phyloP scores from a whole-genome alignment of 2,888 invertebrate genomes.

The Luperina testacea region DNA sequence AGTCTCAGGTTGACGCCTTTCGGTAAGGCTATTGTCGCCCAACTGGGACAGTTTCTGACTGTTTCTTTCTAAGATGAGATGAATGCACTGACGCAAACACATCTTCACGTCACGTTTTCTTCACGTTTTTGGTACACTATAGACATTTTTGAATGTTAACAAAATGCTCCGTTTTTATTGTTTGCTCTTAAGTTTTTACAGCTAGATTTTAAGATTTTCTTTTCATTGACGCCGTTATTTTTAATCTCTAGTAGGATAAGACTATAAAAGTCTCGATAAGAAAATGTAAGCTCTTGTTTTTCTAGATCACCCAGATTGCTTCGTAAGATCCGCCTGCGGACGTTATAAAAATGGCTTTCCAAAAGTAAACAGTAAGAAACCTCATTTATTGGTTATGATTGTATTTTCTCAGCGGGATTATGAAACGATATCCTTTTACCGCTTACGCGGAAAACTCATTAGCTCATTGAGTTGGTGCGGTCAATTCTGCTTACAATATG shows the following conservation, averaged over 20 bases:
- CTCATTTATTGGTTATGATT: constrained; percentile 62
- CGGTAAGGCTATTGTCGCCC: neutral
- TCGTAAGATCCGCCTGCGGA: constrained; percentile 8
- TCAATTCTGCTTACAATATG: constrained; percentile 66
- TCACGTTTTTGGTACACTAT: neutral
- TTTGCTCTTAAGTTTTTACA: neutral
- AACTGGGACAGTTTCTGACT: neutral
- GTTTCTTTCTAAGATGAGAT: neutral
- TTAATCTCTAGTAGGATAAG: neutral
- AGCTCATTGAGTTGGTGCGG: constrained; percentile 71
- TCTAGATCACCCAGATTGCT: constrained; percentile 21
- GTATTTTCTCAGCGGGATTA: constrained; percentile 74
- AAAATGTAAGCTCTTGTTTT: constrained; percentile 23
- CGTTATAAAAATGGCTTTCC: constrained; percentile 28
- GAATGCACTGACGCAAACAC: neutral
- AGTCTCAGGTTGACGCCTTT: neutral
- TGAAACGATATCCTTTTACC: constrained; percentile 74
- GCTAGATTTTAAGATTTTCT: constrained; percentile 7
- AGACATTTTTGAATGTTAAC: neutral
- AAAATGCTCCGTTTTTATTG: neutral
- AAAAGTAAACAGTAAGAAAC: constrained; percentile 49
- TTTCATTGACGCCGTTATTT: constrained; percentile 15
- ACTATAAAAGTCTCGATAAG: constrained; percentile 14
- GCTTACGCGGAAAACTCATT: constrained; percentile 79
- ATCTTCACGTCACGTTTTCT: neutral